phyloP scores from a whole-genome alignment of 2,113 vertebrate genomes.

The Glaucidium brasilianum region DNA sequence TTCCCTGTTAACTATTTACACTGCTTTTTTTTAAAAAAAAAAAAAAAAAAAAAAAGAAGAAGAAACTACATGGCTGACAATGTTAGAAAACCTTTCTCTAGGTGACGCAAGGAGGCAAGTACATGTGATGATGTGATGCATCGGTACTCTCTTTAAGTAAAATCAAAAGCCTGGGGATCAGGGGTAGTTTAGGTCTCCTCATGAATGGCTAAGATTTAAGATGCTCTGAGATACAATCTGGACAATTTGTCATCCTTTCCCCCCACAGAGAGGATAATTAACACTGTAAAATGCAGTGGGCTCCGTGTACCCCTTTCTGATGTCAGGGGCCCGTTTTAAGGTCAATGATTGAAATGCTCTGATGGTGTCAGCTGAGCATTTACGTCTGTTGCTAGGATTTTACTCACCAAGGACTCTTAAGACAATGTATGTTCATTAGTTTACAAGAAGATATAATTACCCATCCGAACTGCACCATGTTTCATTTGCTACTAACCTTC shows the following conservation, averaged over 20 bases:
- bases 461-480: conserved; percentile 35
- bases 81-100: background rate
- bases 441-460: conserved; percentile 69
- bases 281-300: background rate
- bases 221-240: background rate
- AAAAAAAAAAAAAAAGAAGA: background rate
- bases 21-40: background rate
- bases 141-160: background rate
- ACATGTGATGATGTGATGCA: too few species aligned
- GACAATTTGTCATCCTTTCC: background rate
- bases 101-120: background rate
- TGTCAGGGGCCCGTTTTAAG: conserved; percentile 1
- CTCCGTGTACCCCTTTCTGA: background rate
- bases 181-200: background rate
- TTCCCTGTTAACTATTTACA: background rate
- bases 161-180: background rate
- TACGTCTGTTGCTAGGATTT: conserved; percentile 3
- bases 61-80: background rate
- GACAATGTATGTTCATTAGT: conserved; percentile 56
- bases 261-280: conserved; percentile 1
- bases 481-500: conserved; percentile 57
- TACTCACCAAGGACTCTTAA: conserved; percentile 46
- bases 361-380: background rate
- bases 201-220: background rate
- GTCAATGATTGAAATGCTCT: background rate